Evolutionary conservation across 2,113 vertebrate genomes (phyloP).

Genomic region (Dolichallabes microphthalmus): DNA sequence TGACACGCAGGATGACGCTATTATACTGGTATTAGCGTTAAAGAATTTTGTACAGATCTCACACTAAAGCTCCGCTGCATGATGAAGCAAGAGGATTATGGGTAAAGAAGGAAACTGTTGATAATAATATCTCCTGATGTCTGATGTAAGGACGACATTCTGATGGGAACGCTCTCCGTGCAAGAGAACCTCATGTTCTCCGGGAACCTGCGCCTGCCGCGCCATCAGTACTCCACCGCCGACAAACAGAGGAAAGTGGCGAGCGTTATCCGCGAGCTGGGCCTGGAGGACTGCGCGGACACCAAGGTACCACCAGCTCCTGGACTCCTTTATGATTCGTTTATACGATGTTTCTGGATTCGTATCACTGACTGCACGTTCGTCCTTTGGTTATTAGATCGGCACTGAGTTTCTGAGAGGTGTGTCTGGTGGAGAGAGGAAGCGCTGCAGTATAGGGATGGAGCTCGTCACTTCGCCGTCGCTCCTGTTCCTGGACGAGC

Average conservation of each 20-base stretch:
- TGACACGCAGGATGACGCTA: no score
- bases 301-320: conserved; percentile 66
- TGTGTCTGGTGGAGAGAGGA: conserved; percentile 78
- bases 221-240: conserved; percentile 44
- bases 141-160: conserved; percentile 70
- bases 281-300: conserved; percentile 71
- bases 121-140: background rate
- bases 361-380: no score
- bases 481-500: conserved; percentile 78
- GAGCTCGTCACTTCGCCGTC: conserved; percentile 76
- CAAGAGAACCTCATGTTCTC: conserved; percentile 78
- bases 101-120: background rate
- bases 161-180: conserved; percentile 76
- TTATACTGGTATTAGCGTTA: no score
- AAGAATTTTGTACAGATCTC: no score
- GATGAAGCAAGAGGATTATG: background rate
- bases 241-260: conserved; percentile 69
- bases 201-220: conserved; percentile 71
- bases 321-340: background rate
- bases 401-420: conserved; percentile 78
- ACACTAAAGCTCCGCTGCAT: no score
- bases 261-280: conserved; percentile 70
- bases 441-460: conserved; percentile 79
- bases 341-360: background rate
- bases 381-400: conserved; percentile 58